Percentiles rank a stretch among this genome's conserved stretches.
These are phyloP conservation scores for Sorex fumeus DNA, from an alignment of 2,113 vertebrate species.

Conservation along the genomic window DNA sequence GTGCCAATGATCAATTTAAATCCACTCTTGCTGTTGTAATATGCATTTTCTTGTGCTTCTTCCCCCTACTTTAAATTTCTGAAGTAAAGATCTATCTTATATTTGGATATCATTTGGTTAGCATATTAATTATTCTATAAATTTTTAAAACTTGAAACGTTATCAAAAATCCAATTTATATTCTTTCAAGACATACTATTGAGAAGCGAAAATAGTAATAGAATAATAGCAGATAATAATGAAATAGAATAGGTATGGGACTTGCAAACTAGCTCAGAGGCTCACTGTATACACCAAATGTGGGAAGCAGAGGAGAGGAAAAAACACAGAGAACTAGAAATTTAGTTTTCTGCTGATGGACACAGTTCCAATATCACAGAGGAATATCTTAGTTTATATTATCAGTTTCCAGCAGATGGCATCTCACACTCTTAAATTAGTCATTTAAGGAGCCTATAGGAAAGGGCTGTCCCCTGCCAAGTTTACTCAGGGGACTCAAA, in stretches of 20 bases:
- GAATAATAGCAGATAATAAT: no score
- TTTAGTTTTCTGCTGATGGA: neutral
- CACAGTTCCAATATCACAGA: rapidly evolving
- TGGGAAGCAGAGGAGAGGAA: neutral
- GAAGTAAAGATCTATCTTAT: neutral
- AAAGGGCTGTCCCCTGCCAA: neutral
- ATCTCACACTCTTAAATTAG: slow-evolving; percentile 1
- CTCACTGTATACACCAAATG: rapidly evolving
- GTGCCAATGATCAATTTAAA: neutral
- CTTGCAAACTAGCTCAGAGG: neutral
- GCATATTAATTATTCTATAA: neutral
- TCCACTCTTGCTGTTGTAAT: neutral
- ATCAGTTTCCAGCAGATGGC: slow-evolving; percentile 75
- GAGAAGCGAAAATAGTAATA: neutral
- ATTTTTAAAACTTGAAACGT: neutral
- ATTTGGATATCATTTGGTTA: neutral
- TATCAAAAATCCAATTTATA: neutral
- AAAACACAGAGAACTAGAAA: neutral
- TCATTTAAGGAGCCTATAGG: neutral
- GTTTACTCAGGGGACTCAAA: neutral
- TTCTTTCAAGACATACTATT: neutral
- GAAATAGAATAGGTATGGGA: no score
- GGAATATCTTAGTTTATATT: neutral
- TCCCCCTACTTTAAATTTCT: neutral
- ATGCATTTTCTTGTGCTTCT: neutral